Percentiles rank a stretch among this genome's conserved stretches.
Conservation (phyloP, 2,888 invertebrate genomes). For the Pammene fasciana region DNA sequence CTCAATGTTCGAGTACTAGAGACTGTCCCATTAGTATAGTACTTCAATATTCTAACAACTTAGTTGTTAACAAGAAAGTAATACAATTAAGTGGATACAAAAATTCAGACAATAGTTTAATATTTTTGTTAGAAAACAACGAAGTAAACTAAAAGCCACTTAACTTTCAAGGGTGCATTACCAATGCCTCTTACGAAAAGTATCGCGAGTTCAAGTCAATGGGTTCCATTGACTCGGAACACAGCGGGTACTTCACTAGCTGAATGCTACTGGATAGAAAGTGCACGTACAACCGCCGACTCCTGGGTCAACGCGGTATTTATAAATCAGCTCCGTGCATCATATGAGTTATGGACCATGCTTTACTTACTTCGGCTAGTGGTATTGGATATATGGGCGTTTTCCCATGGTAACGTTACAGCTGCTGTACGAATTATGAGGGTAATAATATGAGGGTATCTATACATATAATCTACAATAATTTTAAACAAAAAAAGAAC, state of each 20-base stretch:
- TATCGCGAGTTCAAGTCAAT: slow-evolving; percentile 21
- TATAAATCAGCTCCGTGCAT: slow-evolving; percentile 45
- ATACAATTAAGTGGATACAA: no score
- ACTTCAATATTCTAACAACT: no score
- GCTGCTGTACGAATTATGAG: no score
- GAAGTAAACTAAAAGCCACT: slow-evolving; percentile 16
- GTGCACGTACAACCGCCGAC: slow-evolving; percentile 43
- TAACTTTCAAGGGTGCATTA: slow-evolving; percentile 24
- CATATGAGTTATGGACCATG: slow-evolving; percentile 27
- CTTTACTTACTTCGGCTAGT: slow-evolving; percentile 17
- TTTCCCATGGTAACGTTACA: not conserved
- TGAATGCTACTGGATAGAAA: slow-evolving; percentile 50
- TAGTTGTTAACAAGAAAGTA: no score
- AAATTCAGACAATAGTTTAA: not conserved
- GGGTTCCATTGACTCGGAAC: slow-evolving; percentile 20
- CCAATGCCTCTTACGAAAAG: slow-evolving; percentile 24
- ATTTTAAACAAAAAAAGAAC: no score
- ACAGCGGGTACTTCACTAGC: slow-evolving; percentile 28
- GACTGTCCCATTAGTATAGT: no score
- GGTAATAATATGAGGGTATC: no score
- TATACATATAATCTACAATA: no score
- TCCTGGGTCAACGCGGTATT: slow-evolving; percentile 46
- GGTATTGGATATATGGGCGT: not conserved
- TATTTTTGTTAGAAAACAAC: not conserved
- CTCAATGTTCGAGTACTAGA: no score